Base-by-base conservation (phyloP, 2,888 invertebrate species). In the Lamellibrachia columna region DNA sequence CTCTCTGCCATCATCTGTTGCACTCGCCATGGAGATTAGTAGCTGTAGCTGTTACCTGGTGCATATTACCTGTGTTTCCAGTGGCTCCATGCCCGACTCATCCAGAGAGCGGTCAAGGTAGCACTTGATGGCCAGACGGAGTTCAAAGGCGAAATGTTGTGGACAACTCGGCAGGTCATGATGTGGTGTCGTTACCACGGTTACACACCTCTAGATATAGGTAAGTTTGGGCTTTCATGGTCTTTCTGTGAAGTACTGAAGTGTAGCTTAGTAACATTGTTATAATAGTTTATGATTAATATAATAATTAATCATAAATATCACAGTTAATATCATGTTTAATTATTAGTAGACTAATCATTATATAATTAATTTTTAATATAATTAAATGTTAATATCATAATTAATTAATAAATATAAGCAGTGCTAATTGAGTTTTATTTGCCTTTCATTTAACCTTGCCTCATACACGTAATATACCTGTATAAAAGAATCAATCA, bases 161-260 rank as follows among this genome's bases (percentile, higher is more conserved):
- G 75, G 75, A 75, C 75, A 75, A 75, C 75, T 75, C 75, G 75
- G 75, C 22, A 75, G n/a, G 75, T 75, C 75, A 75, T 75, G 75
- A 15, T 75, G 75, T 75, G 75, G 75, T 75, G 75, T 75, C 75
- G 75, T 75, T 75, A 75, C 75, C 75, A 75, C n/a, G 75, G 75
- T 75, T 75, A 75, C 75, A 75, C 75, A 75, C 75, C 75, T 22
- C n/a, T 75, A 3, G 75, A 75, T 75, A 75, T 22, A 75, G 75
- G 75, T 75, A 75, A 22, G 75, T 15, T 22, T 22, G 6, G n/a
- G 22, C 11, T 75, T 15, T 75, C 22, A 22, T 75, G 15, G n/a
- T 75, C 22, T 75, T 75, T 75, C 75, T 11, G 75, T 75, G 22
- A 75, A 22, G 22, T 75, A 75, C 22, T 15, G 15, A n/a, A 75